Conservation (phyloP, 2,888 invertebrate species). For the Neocrepidodera transversa region DNA sequence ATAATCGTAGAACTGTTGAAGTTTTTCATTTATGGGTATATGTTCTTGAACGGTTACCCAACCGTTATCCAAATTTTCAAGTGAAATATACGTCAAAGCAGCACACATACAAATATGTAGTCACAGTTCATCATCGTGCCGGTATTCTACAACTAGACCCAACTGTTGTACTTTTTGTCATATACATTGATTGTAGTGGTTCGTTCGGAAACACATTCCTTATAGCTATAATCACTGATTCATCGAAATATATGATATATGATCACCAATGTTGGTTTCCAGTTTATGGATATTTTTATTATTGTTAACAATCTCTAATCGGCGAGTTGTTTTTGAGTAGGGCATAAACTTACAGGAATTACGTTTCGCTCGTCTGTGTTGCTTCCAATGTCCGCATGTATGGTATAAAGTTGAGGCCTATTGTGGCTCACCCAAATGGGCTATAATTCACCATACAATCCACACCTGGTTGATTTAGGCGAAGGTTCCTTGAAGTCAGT, state of each 20-base stretch:
- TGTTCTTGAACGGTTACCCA: neutral
- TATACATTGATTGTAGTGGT: slow-evolving; percentile 6
- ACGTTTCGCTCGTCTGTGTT: no score
- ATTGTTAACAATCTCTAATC: neutral
- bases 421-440: no score
- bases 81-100: slow-evolving; percentile 1
- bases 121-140: neutral
- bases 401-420: no score
- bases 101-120: slow-evolving; percentile 1
- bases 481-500: no score
- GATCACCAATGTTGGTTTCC: neutral
- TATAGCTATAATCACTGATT: neutral
- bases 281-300: neutral
- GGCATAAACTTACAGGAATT: neutral
- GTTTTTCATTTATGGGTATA: neutral
- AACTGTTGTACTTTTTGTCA: slow-evolving; percentile 9
- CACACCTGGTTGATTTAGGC: no score
- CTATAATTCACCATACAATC: no score
- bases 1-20: neutral
- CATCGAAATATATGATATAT: neutral
- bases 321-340: neutral
- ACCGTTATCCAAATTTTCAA: neutral
- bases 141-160: neutral
- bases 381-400: neutral
- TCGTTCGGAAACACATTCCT: neutral